Evolutionary conservation across 2,888 invertebrate species (phyloP).

Genomic region (Philaethria dido): DNA sequence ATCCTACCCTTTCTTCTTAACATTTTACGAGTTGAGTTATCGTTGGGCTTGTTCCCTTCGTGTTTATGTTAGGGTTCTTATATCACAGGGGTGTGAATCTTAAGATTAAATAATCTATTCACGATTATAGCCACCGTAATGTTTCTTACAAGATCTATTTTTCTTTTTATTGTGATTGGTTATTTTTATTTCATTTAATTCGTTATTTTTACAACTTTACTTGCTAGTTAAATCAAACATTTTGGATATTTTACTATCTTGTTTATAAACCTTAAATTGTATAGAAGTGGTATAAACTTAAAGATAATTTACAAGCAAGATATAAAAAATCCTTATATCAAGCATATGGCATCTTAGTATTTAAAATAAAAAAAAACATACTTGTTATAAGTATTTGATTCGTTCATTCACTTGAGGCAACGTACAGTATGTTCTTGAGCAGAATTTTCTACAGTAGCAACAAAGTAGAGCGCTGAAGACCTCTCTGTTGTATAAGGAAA

Average conservation of each 20-base stretch:
- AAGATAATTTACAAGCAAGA: no score
- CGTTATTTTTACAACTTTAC: no score
- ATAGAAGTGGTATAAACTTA: no score
- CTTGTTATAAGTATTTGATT: conserved; percentile 1
- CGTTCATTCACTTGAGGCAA: conserved; percentile 4
- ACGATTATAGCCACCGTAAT: conserved; percentile 6
- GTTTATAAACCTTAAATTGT: no score
- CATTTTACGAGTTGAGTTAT: conserved; percentile 54
- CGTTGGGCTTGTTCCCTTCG: conserved; percentile 46
- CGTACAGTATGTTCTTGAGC: not conserved
- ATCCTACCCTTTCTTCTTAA: conserved; percentile 57
- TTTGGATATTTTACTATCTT: no score
- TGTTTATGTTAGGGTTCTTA: conserved; percentile 38
- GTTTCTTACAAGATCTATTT: not conserved
- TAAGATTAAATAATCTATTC: conserved; percentile 34
- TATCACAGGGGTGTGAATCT: conserved; percentile 30
- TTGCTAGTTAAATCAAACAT: no score
- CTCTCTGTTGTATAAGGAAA: conserved; percentile 16
- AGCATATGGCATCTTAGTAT: no score
- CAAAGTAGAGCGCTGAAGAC: conserved; percentile 1
- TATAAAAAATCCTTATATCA: no score
- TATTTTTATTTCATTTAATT: not conserved
- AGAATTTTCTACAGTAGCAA: conserved; percentile 4
- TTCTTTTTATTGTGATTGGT: not conserved
- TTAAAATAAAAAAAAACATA: not conserved